phyloP scores from a whole-genome alignment of 2,888 invertebrate genomes.

The Tinea trinotella region DNA sequence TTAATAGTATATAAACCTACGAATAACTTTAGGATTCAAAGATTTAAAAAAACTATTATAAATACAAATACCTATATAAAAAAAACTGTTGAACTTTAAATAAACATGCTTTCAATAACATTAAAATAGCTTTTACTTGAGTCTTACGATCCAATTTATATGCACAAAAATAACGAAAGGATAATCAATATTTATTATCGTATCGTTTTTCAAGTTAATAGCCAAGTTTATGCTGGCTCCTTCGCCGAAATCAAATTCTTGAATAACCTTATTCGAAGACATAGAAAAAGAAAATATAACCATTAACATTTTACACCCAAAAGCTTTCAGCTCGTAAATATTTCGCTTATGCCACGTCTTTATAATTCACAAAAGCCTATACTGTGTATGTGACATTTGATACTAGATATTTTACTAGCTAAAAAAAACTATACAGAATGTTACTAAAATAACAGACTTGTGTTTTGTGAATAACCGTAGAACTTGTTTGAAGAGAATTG shows the following conservation, averaged over 20 bases:
- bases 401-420: conserved; percentile 26
- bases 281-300: conserved; percentile 40
- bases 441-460: too few relatives aligned
- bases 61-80: too few relatives aligned
- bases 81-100: too few relatives aligned
- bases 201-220: conserved; percentile 7
- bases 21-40: too few relatives aligned
- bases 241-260: conserved; percentile 10
- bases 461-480: too few relatives aligned
- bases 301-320: conserved; percentile 56
- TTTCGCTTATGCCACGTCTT: conserved; percentile 34
- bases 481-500: too few relatives aligned
- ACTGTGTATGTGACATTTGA: conserved; percentile 25
- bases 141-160: neutral
- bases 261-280: conserved; percentile 30
- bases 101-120: too few relatives aligned
- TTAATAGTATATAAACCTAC: too few relatives aligned
- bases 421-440: too few relatives aligned
- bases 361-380: conserved; percentile 28
- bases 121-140: neutral
- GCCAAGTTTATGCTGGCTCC: neutral
- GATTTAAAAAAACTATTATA: too few relatives aligned
- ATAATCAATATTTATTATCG: conserved; percentile 14
- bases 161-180: conserved; percentile 1
- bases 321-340: conserved; percentile 59